phyloP scores from a whole-genome alignment of 2,888 invertebrate species.

The Cataglyphis albicans region DNA sequence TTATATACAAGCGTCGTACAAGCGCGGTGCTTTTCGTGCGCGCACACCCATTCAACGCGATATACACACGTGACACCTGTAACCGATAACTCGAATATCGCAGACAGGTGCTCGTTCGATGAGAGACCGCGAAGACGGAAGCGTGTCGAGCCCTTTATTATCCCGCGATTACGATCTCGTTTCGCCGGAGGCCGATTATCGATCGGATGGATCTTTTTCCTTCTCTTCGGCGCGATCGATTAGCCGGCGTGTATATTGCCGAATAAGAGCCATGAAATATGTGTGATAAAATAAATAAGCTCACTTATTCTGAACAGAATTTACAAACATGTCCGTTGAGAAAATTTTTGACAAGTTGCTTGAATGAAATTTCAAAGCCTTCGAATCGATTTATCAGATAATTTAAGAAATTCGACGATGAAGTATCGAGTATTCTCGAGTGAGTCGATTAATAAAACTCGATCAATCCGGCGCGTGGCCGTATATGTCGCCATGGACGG shows the following conservation, averaged over 20 bases:
- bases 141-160: constrained; percentile 45
- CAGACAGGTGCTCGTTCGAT: constrained; percentile 68
- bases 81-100: constrained; percentile 52
- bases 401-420: neutral
- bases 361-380: neutral
- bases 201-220: constrained; percentile 23
- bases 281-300: neutral
- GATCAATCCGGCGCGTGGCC: constrained; percentile 37
- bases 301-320: neutral
- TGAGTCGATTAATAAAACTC: constrained; percentile 44
- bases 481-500: constrained; percentile 43
- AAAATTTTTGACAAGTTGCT: neutral
- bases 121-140: constrained; percentile 46
- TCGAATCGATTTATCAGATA: neutral
- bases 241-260: neutral
- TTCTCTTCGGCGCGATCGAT: neutral
- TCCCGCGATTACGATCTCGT: constrained; percentile 51
- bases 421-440: neutral
- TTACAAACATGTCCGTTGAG: neutral
- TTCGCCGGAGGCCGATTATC: constrained; percentile 41
- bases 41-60: constrained; percentile 45
- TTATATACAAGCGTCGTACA: constrained; percentile 39
- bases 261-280: neutral
- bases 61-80: constrained; percentile 70
- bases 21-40: constrained; percentile 64